phyloP scores from a whole-genome alignment of 92 coral and sea anemone species.

The Blastomussa wellsi region DNA sequence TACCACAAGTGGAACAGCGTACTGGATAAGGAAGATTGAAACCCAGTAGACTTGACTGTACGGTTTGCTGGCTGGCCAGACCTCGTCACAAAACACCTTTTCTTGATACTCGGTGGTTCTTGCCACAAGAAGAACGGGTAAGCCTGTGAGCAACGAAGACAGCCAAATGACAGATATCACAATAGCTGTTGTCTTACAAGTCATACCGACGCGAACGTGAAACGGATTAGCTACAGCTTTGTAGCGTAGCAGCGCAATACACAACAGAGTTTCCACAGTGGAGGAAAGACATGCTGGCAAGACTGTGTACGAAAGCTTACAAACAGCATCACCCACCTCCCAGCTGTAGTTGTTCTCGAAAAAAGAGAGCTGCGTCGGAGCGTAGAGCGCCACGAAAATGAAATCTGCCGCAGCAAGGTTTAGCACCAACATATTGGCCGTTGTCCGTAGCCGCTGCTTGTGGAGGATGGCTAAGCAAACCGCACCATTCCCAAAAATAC shows the following conservation, averaged over 20 bases:
- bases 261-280: conserved; percentile 67
- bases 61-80: conserved; percentile 25
- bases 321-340: conserved; percentile 69
- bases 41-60: conserved; percentile 72
- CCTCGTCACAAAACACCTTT: conserved; percentile 32
- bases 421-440: conserved; percentile 63
- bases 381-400: conserved; percentile 65
- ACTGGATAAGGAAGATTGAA: conserved; percentile 76
- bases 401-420: conserved; percentile 79
- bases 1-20: conserved; percentile 70
- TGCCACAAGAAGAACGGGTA: conserved; percentile 42
- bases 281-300: conserved; percentile 62
- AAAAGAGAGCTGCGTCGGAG: conserved; percentile 72
- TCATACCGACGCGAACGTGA: conserved; percentile 52
- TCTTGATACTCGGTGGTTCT: conserved; percentile 3
- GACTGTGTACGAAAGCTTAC: conserved; percentile 62
- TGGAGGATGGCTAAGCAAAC: conserved; percentile 64
- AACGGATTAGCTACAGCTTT: conserved; percentile 73
- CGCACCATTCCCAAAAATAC: conserved; percentile 69
- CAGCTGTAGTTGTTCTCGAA: conserved; percentile 79
- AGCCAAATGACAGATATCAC: conserved; percentile 67
- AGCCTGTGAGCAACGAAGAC: conserved; percentile 39
- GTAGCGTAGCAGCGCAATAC: conserved; percentile 70
- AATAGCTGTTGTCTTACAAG: conserved; percentile 42
- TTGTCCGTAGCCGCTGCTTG: conserved; percentile 66